These are phyloP conservation scores for Trichopoda pennipes DNA, from an alignment of 2,888 invertebrate genomes.

Conservation along the genomic window DNA sequence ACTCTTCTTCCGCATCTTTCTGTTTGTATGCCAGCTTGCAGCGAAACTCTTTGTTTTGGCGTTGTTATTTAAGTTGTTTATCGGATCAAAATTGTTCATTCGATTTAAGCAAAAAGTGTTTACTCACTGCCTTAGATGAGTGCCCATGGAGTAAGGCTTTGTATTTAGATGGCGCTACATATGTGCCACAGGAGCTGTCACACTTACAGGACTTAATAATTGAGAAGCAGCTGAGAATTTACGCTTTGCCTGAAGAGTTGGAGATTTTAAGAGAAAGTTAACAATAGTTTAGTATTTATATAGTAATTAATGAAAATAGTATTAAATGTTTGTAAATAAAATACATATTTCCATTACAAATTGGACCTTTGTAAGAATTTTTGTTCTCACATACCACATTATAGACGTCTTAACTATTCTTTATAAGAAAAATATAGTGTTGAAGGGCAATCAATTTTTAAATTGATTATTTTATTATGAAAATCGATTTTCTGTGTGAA, in stretches of 20 bases:
- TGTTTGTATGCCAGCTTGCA: conserved; percentile 70
- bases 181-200: conserved; percentile 84
- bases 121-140: conserved; percentile 83
- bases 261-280: conserved; percentile 82
- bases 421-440: too few species aligned
- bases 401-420: too few species aligned
- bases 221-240: conserved; percentile 88
- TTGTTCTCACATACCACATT: too few species aligned
- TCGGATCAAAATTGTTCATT: conserved; percentile 77
- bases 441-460: too few species aligned
- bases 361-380: too few species aligned
- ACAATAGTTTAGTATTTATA: not conserved
- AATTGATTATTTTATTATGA: too few species aligned
- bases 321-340: not conserved
- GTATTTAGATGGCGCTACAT: conserved; percentile 85
- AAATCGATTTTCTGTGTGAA: too few species aligned
- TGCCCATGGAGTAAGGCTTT: conserved; percentile 86
- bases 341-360: too few species aligned
- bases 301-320: not conserved
- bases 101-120: conserved; percentile 76
- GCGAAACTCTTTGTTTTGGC: conserved; percentile 83
- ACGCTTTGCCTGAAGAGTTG: conserved; percentile 89
- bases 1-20: conserved; percentile 1
- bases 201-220: conserved; percentile 88
- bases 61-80: conserved; percentile 84